Conservation (phyloP, 1,140 invertebrate species). For the Battus philenor region DNA sequence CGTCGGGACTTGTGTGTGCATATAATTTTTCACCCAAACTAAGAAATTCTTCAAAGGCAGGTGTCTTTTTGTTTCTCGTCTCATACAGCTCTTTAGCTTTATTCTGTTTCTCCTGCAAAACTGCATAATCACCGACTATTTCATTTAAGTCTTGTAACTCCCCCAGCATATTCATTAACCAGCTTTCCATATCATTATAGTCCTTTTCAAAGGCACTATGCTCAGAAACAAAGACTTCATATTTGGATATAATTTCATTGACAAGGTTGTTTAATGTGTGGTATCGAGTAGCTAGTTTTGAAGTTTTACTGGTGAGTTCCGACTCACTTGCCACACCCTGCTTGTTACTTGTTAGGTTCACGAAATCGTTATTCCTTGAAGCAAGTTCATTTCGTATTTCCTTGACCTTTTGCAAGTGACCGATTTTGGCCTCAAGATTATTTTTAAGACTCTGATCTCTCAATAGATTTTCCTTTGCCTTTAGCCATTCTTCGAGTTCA, state of each 20-base stretch:
- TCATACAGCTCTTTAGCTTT: conserved; percentile 89
- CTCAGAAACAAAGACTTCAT: conserved; percentile 90
- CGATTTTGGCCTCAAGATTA: conserved; percentile 87
- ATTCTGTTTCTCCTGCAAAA: conserved; percentile 90
- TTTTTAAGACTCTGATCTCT: conserved; percentile 94
- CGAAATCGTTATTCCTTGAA: conserved; percentile 83
- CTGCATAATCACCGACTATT: conserved; percentile 90
- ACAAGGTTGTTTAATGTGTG: conserved; percentile 89
- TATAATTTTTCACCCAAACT: conserved; percentile 95
- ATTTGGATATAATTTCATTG: conserved; percentile 86
- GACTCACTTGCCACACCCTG: conserved; percentile 86
- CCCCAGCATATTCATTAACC: conserved; percentile 82
- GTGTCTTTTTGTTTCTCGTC: conserved; percentile 86
- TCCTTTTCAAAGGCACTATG: conserved; percentile 89
- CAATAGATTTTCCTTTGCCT: conserved; percentile 87
- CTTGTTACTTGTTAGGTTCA: conserved; percentile 81
- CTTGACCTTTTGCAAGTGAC: conserved; percentile 88
- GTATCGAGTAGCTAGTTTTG: conserved; percentile 88
- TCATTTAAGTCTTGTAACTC: conserved; percentile 87
- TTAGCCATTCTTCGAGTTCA: conserved; percentile 87
- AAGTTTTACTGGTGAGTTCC: conserved; percentile 84
- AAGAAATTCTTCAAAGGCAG: conserved; percentile 89
- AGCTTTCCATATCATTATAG: conserved; percentile 85
- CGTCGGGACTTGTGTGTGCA: conserved; percentile 94
- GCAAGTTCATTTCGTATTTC: conserved; percentile 84